phyloP scores from a whole-genome alignment of 2,797 vertebrate species.

The Hemibagrus guttatus region DNA sequence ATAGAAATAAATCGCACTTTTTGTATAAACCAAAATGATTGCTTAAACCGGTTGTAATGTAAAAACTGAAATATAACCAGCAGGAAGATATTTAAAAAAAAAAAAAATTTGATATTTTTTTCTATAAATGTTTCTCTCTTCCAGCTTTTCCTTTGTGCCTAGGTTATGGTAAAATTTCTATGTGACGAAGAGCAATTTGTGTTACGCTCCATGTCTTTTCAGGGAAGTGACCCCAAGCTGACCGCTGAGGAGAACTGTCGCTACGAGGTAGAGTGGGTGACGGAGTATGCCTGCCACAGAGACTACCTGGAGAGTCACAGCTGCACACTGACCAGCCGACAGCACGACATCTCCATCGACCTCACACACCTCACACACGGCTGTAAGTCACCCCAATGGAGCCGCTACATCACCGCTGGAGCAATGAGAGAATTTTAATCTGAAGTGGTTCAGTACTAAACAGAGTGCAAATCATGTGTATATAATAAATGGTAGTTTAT shows the following conservation, averaged over 20 bases:
- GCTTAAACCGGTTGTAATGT: too few species aligned
- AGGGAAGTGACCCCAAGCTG: conserved; percentile 87
- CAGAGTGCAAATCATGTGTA: background rate
- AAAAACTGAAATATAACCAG: background rate
- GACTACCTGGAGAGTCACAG: conserved; percentile 87
- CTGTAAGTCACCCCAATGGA: conserved; percentile 63
- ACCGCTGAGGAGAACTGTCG: conserved; percentile 87
- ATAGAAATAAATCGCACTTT: too few species aligned
- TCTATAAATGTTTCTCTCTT: background rate
- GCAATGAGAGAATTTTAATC: background rate
- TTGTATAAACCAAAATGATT: too few species aligned
- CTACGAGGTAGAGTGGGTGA: conserved; percentile 93
- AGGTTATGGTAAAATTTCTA: background rate
- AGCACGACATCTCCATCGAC: conserved; percentile 88
- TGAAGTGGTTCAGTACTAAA: background rate
- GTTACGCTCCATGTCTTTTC: background rate
- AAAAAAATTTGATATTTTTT: too few species aligned
- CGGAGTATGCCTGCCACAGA: conserved; percentile 93
- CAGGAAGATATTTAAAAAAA: background rate
- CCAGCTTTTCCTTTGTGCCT: background rate
- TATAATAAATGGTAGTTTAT: background rate
- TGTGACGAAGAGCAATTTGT: background rate
- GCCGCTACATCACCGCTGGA: background rate
- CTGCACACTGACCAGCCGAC: conserved; percentile 81
- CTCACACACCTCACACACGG: conserved; percentile 75